Evolutionary conservation across 2,797 vertebrate genomes (phyloP), one percentile per base, ranked within the genome.

Genomic region (Setipinna tenuifilis): DNA sequence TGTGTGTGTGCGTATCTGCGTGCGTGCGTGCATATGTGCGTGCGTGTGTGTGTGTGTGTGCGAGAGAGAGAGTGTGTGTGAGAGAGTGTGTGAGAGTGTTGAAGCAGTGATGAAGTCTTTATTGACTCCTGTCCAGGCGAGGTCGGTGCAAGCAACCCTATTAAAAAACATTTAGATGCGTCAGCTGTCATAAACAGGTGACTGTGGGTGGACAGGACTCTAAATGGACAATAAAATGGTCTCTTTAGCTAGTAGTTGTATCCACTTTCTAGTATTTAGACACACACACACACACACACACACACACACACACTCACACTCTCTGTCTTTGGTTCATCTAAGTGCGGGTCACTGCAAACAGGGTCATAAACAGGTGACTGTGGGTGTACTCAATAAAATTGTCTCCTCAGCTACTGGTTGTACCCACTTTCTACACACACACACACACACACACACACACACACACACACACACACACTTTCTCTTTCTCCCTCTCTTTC

Each of bases 391-490:
- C 9, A 54, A 31, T 31, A 25, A 31, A 28, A 71, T 17, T 35
- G 11, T 41, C 28, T 75, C 12, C 12, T 75, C 7, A 75, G 14
- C 28, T 75, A 19, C 28, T 75, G 14, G 14, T 19, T 25, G 4
- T 65, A 25, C 12, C 61, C 61, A 25, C 68, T 17, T 41, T 31
- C 68, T 12, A 41, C 28, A 35, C 14, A 75, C 28, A 35, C 31
- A 75, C 28, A 35, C 68, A 41, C 68, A 75, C 68, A 71, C 68
- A 75, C 68, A 41, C 28, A 75, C 31, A 35, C 28, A 41, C 68
- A 75, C 68, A 35, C 7, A 68, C 62, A 0, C 35, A 2, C 35
- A 2, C 35, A 2, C 35, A 2, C 35, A 2, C 35, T 5, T 41
- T 5, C 35, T 41, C 35, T 41, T 2, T 41, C 35, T 41, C 35